A percentile compares a stretch with the other conserved stretches of the same genome.
Conservation (phyloP, 2,888 invertebrate genomes). For the Colletes collaris region DNA sequence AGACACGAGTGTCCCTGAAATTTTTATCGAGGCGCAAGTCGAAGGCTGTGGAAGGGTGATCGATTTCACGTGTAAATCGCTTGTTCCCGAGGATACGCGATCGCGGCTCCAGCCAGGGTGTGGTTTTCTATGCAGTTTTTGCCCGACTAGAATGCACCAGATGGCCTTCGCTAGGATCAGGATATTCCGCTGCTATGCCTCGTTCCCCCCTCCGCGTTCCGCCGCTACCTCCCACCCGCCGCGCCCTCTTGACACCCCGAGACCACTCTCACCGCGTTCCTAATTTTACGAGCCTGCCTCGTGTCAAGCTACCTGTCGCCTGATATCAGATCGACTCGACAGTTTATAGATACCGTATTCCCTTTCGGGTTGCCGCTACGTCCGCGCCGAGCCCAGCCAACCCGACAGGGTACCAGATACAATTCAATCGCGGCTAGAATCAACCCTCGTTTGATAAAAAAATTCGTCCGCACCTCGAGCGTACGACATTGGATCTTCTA, state of each 20-base stretch:
- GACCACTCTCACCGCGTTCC: slow-evolving; percentile 38
- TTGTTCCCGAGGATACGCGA: slow-evolving; percentile 77
- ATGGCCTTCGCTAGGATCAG: slow-evolving; percentile 81
- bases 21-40: not conserved
- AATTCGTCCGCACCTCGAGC: too few species aligned
- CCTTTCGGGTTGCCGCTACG: too few species aligned
- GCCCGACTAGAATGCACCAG: slow-evolving; percentile 80
- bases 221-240: slow-evolving; percentile 44
- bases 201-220: slow-evolving; percentile 14
- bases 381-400: too few species aligned
- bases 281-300: slow-evolving; percentile 32
- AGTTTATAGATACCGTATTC: too few species aligned
- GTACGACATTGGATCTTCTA: too few species aligned
- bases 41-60: slow-evolving; percentile 20
- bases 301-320: not conserved
- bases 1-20: too few species aligned
- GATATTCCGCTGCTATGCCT: slow-evolving; percentile 69
- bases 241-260: slow-evolving; percentile 37
- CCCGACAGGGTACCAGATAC: too few species aligned
- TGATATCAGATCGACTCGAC: too few species aligned
- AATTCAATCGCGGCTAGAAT: too few species aligned
- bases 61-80: slow-evolving; percentile 60
- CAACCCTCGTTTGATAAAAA: too few species aligned
- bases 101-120: slow-evolving; percentile 77
- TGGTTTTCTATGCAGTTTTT: slow-evolving; percentile 82